Evolutionary conservation across 2,113 vertebrate species (phyloP).

Genomic region (Bubalus kerabau): DNA sequence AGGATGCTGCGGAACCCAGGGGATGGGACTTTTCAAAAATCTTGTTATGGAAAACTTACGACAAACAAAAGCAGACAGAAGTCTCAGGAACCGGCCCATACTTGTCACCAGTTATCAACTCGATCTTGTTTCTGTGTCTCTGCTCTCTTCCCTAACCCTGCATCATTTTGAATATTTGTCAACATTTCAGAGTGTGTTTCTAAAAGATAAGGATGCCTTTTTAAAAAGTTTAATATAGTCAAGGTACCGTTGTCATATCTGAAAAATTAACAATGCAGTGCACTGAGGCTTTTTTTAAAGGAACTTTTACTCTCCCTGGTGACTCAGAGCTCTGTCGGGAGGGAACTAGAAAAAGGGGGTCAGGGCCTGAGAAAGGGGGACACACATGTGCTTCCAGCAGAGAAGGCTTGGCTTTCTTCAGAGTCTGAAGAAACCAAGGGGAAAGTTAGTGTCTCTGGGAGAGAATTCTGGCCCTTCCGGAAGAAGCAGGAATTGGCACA

Average conservation of each 20-base stretch:
- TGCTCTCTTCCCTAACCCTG: fast-evolving
- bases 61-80: neutral
- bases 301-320: neutral
- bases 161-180: neutral
- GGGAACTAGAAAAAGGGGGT: neutral
- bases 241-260: neutral
- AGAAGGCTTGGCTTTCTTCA: neutral
- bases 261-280: neutral
- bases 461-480: neutral
- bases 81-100: neutral
- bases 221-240: neutral
- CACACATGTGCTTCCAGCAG: neutral
- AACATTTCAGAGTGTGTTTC: neutral
- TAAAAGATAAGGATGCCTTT: neutral
- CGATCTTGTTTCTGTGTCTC: neutral
- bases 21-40: neutral
- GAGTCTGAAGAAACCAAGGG: neutral
- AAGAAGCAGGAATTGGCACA: neutral
- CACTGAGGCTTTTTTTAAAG: neutral
- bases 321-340: neutral
- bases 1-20: neutral
- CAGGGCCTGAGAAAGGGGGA: neutral
- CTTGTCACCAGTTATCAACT: neutral
- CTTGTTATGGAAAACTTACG: neutral
- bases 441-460: neutral